A percentile compares a stretch with the other conserved stretches of the same genome.
Conservation (phyloP, 2,113 vertebrate species). For the Aegypius monachus region DNA sequence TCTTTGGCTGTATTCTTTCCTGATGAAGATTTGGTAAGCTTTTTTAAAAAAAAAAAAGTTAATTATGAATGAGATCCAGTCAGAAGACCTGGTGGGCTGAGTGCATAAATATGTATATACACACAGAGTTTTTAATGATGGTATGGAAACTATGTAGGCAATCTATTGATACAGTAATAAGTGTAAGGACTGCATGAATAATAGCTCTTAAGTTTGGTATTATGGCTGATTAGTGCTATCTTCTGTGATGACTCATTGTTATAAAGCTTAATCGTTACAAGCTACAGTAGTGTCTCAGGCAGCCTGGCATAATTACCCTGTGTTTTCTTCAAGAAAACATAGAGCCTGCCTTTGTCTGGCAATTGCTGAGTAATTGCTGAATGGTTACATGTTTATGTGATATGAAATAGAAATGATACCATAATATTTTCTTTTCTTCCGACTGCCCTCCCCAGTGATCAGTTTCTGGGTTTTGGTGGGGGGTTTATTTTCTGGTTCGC, state of each 20-base stretch:
- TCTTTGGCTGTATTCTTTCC: not conserved
- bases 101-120: not conserved
- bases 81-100: not conserved
- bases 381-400: not conserved
- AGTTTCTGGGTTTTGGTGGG: not conserved
- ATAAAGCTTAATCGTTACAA: not conserved
- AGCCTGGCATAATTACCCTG: conserved; percentile 6
- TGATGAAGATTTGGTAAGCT: not conserved
- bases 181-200: not conserved
- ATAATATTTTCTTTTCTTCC: not conserved
- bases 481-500: not conserved
- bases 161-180: not conserved
- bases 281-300: not conserved
- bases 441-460: not conserved
- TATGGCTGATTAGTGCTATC: not conserved
- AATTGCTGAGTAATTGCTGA: conserved; percentile 9
- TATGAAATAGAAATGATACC: not conserved
- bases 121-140: not conserved
- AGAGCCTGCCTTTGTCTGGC: conserved; percentile 21
- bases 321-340: conserved; percentile 16
- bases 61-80: not conserved
- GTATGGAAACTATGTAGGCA: not conserved
- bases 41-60: not conserved
- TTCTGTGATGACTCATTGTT: conserved; percentile 14
- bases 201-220: not conserved